Evolutionary conservation across 2,797 vertebrate species (phyloP).

Genomic region (Jordanella pulchra): DNA sequence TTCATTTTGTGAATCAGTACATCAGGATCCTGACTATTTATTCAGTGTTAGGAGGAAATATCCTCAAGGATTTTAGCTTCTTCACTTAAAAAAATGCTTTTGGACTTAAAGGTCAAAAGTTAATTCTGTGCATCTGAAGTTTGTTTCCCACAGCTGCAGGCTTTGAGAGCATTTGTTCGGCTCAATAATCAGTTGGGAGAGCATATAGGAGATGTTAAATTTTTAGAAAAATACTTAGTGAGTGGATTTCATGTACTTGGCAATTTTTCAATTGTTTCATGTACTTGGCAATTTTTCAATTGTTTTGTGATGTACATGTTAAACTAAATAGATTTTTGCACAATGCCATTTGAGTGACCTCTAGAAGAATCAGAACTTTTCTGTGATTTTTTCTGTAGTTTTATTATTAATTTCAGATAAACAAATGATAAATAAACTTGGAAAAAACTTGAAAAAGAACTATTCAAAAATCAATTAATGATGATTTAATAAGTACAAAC

Average conservation of each 20-base stretch:
- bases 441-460: neutral
- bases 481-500: too few relatives aligned
- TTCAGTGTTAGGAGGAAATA: slow-evolving; percentile 34
- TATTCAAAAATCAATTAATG: too few relatives aligned
- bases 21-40: slow-evolving; percentile 25
- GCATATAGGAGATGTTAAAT: neutral
- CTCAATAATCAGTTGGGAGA: neutral
- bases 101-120: slow-evolving; percentile 41
- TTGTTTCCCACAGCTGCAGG: slow-evolving; percentile 7
- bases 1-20: neutral
- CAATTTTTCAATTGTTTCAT: neutral
- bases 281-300: slow-evolving; percentile 2
- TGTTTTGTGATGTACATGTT: neutral
- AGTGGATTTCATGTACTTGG: slow-evolving; percentile 7
- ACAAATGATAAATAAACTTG: neutral
- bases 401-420: neutral
- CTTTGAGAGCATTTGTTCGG: slow-evolving; percentile 21
- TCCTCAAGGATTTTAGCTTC: slow-evolving; percentile 25
- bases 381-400: neutral
- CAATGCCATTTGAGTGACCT: neutral
- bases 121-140: slow-evolving; percentile 1
- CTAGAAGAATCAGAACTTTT: neutral
- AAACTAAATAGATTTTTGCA: neutral
- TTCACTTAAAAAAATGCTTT: slow-evolving; percentile 26
- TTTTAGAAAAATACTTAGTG: slow-evolving; percentile 2